Percentiles rank a stretch among this genome's conserved stretches.
These are phyloP conservation scores for Corvus moneduloides DNA, from an alignment of 2,113 vertebrate genomes.

Conservation along the genomic window DNA sequence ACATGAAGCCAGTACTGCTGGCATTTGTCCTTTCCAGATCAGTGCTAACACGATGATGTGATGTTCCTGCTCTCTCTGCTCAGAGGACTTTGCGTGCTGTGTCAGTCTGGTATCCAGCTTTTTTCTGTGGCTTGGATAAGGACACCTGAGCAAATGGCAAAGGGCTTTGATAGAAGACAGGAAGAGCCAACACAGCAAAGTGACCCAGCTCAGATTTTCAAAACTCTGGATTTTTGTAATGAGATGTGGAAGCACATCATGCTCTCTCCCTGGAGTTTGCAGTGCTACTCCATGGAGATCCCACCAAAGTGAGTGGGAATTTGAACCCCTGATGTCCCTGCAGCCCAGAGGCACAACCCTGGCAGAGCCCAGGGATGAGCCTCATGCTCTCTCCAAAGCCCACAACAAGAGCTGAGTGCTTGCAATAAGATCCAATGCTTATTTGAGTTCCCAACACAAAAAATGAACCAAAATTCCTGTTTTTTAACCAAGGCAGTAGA, in stretches of 20 bases:
- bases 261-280: neutral
- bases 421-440: neutral
- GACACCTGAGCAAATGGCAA: constrained; percentile 1
- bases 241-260: neutral
- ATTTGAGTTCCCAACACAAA: neutral
- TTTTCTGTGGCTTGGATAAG: neutral
- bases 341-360: neutral
- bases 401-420: neutral
- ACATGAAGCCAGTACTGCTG: constrained; percentile 16
- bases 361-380: accelerated
- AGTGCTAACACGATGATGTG: constrained; percentile 28
- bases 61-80: neutral
- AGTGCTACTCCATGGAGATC: neutral
- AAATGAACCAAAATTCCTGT: neutral
- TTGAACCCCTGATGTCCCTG: neutral
- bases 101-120: constrained; percentile 8
- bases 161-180: neutral
- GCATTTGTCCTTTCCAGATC: constrained; percentile 63
- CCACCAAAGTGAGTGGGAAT: accelerated
- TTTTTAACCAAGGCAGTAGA: neutral
- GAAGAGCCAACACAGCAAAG: neutral
- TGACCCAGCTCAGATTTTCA: neutral
- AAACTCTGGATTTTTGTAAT: neutral
- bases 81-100: constrained; percentile 12
- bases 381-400: neutral